Percentiles rank a stretch among this genome's conserved stretches.
phyloP scores from a whole-genome alignment of 2,888 invertebrate species.

The Stenchaetothrips biformis region DNA sequence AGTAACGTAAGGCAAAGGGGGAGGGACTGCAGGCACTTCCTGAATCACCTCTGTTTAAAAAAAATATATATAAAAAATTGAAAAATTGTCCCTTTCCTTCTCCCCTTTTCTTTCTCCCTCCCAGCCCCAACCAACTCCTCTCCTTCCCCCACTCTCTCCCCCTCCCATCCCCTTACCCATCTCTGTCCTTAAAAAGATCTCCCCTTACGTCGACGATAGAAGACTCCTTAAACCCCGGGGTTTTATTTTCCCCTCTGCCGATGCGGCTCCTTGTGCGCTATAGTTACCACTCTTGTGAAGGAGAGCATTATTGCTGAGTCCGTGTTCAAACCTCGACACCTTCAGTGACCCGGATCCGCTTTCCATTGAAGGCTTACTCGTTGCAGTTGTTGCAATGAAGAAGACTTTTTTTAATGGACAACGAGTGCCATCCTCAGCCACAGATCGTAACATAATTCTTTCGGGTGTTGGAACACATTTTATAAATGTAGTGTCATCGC shows the following conservation, averaged over 20 bases:
- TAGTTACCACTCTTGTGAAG: conserved; percentile 1
- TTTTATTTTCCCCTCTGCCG: no score
- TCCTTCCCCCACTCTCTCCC: no score
- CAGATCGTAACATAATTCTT: neutral
- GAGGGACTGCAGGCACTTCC: neutral
- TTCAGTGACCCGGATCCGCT: neutral
- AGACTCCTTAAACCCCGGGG: no score
- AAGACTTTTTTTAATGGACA: neutral
- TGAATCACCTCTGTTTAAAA: no score
- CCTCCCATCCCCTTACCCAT: no score
- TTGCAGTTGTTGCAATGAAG: neutral
- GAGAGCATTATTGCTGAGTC: neutral
- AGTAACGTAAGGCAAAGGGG: neutral
- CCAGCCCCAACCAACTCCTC: no score
- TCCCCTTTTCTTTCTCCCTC: no score
- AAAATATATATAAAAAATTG: no score
- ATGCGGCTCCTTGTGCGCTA: neutral
- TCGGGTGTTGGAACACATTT: conserved; percentile 18
- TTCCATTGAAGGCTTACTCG: neutral
- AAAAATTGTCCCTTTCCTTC: no score
- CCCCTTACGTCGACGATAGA: no score
- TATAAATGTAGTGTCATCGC: conserved; percentile 4
- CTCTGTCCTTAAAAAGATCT: no score
- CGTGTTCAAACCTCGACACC: no score
- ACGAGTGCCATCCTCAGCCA: neutral